Base-by-base conservation (phyloP, 2,797 vertebrate species). In the Dipus sagitta region DNA sequence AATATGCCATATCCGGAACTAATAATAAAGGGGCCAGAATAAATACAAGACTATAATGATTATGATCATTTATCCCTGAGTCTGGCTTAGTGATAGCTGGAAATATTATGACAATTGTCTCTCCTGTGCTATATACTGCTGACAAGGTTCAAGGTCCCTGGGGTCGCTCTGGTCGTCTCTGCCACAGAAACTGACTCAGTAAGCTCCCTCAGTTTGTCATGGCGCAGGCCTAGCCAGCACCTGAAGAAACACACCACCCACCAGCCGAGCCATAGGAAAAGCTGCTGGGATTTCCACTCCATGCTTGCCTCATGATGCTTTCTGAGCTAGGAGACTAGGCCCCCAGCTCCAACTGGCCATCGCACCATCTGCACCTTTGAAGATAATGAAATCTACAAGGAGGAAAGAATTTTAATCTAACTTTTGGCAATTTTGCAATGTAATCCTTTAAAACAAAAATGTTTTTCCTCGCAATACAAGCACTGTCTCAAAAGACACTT, bases 1-100 rank as follows among this genome's bases (percentile, higher is more conserved):
- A 96, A 94, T 86, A 96, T 91, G 80, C 92, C 96, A 68, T 94
- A 94, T 88, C 92, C 96, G 96, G 94, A 95, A 96, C 95, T 94
- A 95, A 95, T 95, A 94, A 96, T 72, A 88, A 93, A 94, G 88
- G 89, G 85, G 70, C 86, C 6, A 23, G 80, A 81, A 94, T 81
- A 95, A 92, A 93, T 75, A 84, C 32, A 94, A 87, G 84, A 77
- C 90, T 80, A 20, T 62, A 89, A 91, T 91, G 90, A 95, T 95
- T 71, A 95, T 67, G 76, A 91, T 68, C 34, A 0, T 68, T 96
- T 90, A 86, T 87, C 32, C 71, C 62, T 75, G 92, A 86, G 47
- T 76, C 94, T 96, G 92, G 86, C 92, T 82, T 28, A 68, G 54
- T 72, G 86, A 93, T 86, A 95, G 80, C 93, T 96, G 90, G 89